Conservation (phyloP, 23 tunicate species). For the Halocynthia roretzi region DNA sequence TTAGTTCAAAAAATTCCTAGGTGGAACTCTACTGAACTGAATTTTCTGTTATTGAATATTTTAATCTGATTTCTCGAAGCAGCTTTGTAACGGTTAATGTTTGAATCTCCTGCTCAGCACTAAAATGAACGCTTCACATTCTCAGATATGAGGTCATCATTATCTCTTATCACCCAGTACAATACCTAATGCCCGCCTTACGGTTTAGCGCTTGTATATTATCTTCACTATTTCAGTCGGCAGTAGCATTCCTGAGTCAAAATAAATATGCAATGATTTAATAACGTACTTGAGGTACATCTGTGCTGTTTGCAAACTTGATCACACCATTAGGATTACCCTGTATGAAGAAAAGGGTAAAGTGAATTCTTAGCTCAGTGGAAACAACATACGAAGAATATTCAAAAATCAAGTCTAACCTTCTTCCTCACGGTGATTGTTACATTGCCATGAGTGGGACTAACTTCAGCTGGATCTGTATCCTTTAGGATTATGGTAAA, state of each 20-base stretch:
- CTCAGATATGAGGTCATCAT: no score
- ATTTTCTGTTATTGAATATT: background rate
- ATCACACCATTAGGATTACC: conserved; percentile 65
- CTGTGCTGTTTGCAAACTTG: conserved; percentile 19
- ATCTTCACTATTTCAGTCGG: no score
- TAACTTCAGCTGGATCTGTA: conserved; percentile 59
- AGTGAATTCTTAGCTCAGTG: background rate
- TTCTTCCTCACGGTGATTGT: conserved; percentile 63
- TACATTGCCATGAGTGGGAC: conserved; percentile 36
- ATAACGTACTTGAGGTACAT: no score
- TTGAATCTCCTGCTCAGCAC: no score
- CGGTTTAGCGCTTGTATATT: no score
- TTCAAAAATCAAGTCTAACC: conserved; percentile 15
- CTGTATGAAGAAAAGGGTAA: conserved; percentile 3
- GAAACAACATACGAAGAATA: background rate
- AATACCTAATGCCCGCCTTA: no score
- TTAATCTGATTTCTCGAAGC: no score
- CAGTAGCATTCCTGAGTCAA: no score
- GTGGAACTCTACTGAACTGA: background rate
- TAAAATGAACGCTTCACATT: no score
- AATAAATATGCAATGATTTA: no score
- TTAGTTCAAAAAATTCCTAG: background rate
- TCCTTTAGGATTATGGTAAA: conserved; percentile 39
- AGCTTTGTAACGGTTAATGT: no score
- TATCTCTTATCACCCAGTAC: no score